These are phyloP conservation scores for Otis tarda DNA, from an alignment of 2,113 vertebrate genomes.

Conservation along the genomic window DNA sequence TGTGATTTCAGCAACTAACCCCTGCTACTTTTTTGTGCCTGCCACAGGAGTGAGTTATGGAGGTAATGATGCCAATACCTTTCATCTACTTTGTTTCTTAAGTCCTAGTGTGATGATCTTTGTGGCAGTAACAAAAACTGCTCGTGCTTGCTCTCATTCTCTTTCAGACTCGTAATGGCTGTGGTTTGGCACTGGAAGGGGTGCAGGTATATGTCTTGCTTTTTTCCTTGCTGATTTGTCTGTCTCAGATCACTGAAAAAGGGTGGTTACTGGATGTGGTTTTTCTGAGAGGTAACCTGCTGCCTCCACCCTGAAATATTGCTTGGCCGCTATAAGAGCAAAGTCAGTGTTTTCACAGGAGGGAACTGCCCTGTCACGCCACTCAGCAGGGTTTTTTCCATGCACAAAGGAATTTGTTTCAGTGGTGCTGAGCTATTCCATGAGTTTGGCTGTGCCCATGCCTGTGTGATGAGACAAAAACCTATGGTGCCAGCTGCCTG, in stretches of 20 bases:
- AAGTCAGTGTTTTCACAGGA: background rate
- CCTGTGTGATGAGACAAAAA: background rate
- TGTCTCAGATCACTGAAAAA: background rate
- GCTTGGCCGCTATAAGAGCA: background rate
- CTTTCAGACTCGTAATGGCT: fast-evolving
- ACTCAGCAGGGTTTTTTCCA: background rate
- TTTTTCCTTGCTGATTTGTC: background rate
- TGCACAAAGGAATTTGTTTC: background rate
- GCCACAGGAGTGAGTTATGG: background rate
- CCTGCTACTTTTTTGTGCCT: background rate
- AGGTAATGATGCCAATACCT: background rate
- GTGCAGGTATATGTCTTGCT: background rate
- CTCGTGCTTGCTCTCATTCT: fast-evolving
- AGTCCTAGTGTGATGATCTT: background rate
- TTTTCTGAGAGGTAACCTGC: background rate
- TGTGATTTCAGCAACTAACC: background rate
- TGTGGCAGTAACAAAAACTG: background rate
- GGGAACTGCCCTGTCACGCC: background rate
- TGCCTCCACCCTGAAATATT: background rate
- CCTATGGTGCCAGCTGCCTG: background rate
- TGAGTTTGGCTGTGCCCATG: background rate
- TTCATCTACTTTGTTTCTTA: background rate
- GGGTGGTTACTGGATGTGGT: background rate
- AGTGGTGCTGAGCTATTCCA: background rate
- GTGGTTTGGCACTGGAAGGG: background rate